These are phyloP conservation scores for Tipula confusa DNA, from an alignment of 2,888 invertebrate genomes.

Conservation along the genomic window DNA sequence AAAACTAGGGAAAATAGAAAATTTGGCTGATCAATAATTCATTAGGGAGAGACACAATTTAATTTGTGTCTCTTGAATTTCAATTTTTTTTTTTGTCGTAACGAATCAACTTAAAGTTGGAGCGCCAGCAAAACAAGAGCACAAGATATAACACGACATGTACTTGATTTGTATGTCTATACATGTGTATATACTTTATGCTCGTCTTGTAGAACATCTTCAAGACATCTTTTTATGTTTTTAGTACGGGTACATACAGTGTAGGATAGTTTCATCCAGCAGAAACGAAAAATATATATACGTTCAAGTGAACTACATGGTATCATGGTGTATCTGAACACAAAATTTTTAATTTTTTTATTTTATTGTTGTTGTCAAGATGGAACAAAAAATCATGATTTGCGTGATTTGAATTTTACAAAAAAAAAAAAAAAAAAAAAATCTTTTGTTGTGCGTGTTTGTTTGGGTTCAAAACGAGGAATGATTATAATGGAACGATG, in stretches of 20 bases:
- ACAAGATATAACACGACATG: background rate
- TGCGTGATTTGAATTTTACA: background rate
- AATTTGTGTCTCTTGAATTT: slow-evolving; percentile 6
- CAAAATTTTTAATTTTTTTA: background rate
- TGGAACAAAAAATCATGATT: background rate
- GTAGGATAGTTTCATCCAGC: background rate
- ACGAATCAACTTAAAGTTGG: background rate
- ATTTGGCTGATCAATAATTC: background rate
- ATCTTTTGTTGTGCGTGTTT: background rate
- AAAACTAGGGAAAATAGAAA: no score
- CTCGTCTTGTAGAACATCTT: background rate
- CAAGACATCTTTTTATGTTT: background rate
- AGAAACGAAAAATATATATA: background rate
- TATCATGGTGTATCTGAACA: background rate
- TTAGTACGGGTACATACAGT: background rate
- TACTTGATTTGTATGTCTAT: background rate
- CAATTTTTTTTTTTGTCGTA: background rate
- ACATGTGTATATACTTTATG: background rate
- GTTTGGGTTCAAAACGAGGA: background rate
- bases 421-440: no score
- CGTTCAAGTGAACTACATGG: background rate
- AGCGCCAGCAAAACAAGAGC: background rate
- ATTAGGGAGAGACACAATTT: slow-evolving; percentile 9
- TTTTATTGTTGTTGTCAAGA: background rate
- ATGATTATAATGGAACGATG: background rate